Evolutionary conservation across 1,140 invertebrate genomes (phyloP), one percentile per base, ranked within the genome.

Genomic region (Danaus plexippus): DNA sequence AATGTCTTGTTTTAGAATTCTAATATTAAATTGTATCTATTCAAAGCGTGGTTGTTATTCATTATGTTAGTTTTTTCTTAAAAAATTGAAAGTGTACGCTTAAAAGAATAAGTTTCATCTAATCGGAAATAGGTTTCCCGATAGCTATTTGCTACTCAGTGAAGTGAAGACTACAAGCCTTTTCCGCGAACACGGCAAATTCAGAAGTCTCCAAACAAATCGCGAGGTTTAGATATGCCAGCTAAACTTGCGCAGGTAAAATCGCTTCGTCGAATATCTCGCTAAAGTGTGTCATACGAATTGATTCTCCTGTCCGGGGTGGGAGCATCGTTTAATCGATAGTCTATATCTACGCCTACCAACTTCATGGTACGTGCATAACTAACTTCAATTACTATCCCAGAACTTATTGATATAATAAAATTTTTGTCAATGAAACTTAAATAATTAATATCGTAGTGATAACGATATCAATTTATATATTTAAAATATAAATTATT

Each of bases 301-400:
- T 32, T 32, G 22, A 32, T 32, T 32, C 22, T 32, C 45, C 46
- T 55, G 47, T 45, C 60, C 59, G 48, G 43, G 43, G 58, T 50
- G 60, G 59, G 55, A 64, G 57, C 62, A 61, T 59, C 57, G 47
- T 57, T 64, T 54, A 67, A 70, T 70, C 67, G 67, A 70, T 70
- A 63, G 49, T 55, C 61, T 48, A 62, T 62, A 63, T 59, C 59
- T 63, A 59, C 61, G 47, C 43, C 52, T 18, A 32, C 52, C 53
- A 53, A 54, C 47, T 44, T 54, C 22, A 54, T 52, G 41, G 49
- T 52, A 51, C n/a, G 45, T 58, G 40, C 43, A 52, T 15, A 44
- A 50, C 50, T 43, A 59, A 52, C 47, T 48, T 49, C 11, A 7
- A 22, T 43, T 32, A 53, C 49, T 45, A 42, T n/a, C 40, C 41